These are phyloP conservation scores for Callosobruchus maculatus DNA, from an alignment of 2,888 invertebrate genomes.

Conservation along the genomic window DNA sequence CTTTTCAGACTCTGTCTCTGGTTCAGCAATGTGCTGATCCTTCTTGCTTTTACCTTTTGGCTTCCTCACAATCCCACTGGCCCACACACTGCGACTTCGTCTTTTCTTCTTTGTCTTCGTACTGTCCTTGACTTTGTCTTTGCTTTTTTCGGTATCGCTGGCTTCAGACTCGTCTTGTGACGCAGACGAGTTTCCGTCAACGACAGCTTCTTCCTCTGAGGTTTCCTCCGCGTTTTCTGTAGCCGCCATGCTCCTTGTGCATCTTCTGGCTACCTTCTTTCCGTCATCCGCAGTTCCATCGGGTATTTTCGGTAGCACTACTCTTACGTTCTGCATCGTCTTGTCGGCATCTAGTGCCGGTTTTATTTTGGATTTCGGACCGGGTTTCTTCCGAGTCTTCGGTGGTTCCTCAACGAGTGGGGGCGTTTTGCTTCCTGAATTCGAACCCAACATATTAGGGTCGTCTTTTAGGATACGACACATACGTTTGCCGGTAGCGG, in stretches of 20 bases:
- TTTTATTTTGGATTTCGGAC: constrained; percentile 16
- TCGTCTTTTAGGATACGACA: constrained; percentile 54
- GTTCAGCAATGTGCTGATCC: not conserved
- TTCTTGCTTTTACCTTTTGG: constrained; percentile 16
- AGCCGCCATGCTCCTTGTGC: constrained; percentile 18
- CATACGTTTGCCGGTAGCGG: constrained; percentile 62
- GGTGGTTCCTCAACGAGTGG: constrained; percentile 7
- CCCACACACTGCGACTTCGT: constrained; percentile 46
- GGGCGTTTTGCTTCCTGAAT: not conserved
- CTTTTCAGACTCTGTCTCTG: not conserved
- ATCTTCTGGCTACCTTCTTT: constrained; percentile 16
- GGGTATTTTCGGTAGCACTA: constrained; percentile 33
- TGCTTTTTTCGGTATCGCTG: constrained; percentile 18
- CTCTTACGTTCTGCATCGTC: constrained; percentile 29
- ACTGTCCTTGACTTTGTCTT: constrained; percentile 35
- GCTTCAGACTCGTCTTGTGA: constrained; percentile 37
- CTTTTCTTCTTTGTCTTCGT: constrained; percentile 28
- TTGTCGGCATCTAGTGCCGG: constrained; percentile 13
- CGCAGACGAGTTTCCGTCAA: constrained; percentile 7
- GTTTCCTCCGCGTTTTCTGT: constrained; percentile 23
- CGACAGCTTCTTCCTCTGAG: constrained; percentile 5
- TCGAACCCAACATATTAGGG: constrained; percentile 23
- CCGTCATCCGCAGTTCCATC: constrained; percentile 24
- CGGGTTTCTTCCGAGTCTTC: constrained; percentile 23
- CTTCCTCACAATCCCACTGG: constrained; percentile 31